These are phyloP conservation scores for Otocyon megalotis DNA, from an alignment of 2,113 vertebrate genomes.

Conservation along the genomic window DNA sequence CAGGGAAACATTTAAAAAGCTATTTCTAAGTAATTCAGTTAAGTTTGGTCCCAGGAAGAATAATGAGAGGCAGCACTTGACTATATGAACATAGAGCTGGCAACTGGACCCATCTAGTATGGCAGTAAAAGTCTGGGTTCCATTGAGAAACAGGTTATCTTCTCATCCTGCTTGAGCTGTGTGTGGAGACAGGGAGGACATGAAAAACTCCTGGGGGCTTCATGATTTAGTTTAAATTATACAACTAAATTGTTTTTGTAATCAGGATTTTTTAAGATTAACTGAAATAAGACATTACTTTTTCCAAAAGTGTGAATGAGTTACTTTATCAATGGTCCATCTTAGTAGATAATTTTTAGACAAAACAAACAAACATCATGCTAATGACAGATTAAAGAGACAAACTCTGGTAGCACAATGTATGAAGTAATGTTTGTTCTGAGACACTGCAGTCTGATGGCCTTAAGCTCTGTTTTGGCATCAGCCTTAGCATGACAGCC, in stretches of 20 bases:
- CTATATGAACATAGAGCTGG: background rate
- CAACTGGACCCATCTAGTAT: background rate
- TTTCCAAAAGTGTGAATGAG: background rate
- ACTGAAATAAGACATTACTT: background rate
- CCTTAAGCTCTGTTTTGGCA: background rate
- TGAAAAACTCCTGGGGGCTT: background rate
- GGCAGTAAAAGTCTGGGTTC: background rate
- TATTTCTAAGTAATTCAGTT: background rate
- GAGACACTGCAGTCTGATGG: background rate
- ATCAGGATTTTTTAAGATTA: background rate
- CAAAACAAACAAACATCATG: background rate
- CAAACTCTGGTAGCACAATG: background rate
- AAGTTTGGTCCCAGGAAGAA: background rate
- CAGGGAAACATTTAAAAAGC: background rate
- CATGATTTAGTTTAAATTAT: background rate
- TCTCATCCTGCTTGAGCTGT: background rate
- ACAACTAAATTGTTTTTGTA: background rate
- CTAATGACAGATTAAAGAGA: background rate
- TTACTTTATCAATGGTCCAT: background rate
- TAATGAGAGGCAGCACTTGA: background rate
- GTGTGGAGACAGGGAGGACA: background rate
- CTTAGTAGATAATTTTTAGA: background rate
- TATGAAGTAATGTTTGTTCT: background rate
- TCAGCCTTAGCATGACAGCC: background rate
- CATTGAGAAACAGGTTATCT: background rate